Evolutionary conservation across 2,113 vertebrate genomes (phyloP), one percentile per base, ranked within the genome.

Genomic region (Morone saxatilis): DNA sequence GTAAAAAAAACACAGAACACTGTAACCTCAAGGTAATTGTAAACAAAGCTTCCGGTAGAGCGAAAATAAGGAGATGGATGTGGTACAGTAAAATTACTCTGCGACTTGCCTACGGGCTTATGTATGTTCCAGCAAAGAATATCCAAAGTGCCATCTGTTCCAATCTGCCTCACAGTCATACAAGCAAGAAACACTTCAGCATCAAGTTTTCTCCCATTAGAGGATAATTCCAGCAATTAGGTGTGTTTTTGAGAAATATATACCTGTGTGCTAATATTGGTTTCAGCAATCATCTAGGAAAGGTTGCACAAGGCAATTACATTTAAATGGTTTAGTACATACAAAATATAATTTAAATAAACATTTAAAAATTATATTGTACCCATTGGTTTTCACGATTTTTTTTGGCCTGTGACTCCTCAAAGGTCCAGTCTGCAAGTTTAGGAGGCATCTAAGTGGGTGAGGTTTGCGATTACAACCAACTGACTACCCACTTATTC

Each of bases 111-210:
- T 45, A 57, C 68, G 71, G 73, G 51, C 47, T 40, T 1, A 54
- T 57, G 65, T 67, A 78, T 53, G 50, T 70, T 48, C 38, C 77
- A 60, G 71, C 62, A 25, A 17, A 71, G 63, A 71, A 71, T 20
- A 66, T 54, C 31, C 38, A 45, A 45, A 53, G 51, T 7, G 45
- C 61, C 86, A 79, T 83, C 63, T 75, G 85, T 47, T 79, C 76
- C 50, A 57, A 22, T 54, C 84, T 81, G 76, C 61, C 59, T 78
- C 20, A 51, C 65, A 73, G 76, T 48, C 51, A 79, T 61, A 84
- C 57, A 71, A 41, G 45, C 6, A 47, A 54, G 50, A 65, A 67
- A 40, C 72, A 71, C 62, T 72, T 13, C 71, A 61, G 77, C 63
- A 22, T 25, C 66, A 40, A 51, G 45, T 10, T 66, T 47, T 83